Evolutionary conservation across 2,888 invertebrate genomes (phyloP).

Genomic region (Drosophila borborema): DNA sequence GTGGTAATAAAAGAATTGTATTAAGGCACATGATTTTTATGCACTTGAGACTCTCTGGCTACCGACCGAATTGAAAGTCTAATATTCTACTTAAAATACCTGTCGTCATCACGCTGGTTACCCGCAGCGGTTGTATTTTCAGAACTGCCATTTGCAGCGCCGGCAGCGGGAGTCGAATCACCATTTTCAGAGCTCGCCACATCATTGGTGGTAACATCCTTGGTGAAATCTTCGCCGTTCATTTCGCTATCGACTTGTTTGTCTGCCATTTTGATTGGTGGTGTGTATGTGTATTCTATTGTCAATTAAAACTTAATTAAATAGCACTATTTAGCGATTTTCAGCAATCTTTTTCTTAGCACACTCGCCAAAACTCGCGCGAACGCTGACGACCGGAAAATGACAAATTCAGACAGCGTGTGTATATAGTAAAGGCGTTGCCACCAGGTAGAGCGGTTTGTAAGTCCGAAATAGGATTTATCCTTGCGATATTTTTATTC

Average conservation of each 20-base stretch:
- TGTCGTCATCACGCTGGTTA: constrained; percentile 90
- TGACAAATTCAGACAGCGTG: constrained; percentile 80
- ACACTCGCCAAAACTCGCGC: constrained; percentile 79
- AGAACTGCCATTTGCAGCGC: constrained; percentile 81
- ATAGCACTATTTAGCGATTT: constrained; percentile 58
- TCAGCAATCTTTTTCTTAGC: constrained; percentile 56
- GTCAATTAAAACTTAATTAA: constrained; percentile 62
- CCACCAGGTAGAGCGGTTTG: constrained; percentile 35
- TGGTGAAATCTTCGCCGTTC: constrained; percentile 93
- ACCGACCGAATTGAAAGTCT: constrained; percentile 22
- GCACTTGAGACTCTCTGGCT: constrained; percentile 22
- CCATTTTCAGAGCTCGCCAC: constrained; percentile 87
- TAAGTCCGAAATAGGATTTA: constrained; percentile 3
- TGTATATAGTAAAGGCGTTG: constrained; percentile 66
- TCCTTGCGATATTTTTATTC: constrained; percentile 5
- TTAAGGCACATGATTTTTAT: constrained; percentile 69
- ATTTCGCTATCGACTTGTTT: constrained; percentile 88
- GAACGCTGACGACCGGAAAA: constrained; percentile 84
- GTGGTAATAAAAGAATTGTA: constrained; percentile 53
- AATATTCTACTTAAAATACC: constrained; percentile 86
- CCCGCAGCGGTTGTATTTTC: constrained; percentile 61
- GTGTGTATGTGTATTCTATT: constrained; percentile 42
- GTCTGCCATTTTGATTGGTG: constrained; percentile 85
- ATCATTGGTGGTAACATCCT: constrained; percentile 88
- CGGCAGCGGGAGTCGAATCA: constrained; percentile 86